Conservation (phyloP, 37 sponge, comb jelly and placozoan species). For the Axinella damicornis region DNA sequence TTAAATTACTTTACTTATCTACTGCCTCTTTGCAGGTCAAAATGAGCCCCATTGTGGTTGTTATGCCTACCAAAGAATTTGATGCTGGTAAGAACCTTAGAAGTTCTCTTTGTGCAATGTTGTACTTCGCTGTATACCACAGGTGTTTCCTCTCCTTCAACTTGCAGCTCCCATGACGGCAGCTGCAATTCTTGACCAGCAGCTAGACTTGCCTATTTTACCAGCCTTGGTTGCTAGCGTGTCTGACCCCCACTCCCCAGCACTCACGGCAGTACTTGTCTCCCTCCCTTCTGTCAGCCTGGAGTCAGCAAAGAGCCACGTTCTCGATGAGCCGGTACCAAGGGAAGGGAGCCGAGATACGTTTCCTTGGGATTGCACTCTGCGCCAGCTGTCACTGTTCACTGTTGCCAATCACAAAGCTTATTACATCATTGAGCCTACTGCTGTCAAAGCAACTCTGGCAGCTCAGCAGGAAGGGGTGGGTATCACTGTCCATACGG, state of each 20-base stretch:
- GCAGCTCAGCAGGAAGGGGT: slow-evolving; percentile 56
- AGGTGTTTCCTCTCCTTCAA: neutral
- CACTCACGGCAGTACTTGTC: slow-evolving; percentile 25
- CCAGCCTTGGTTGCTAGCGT: neutral
- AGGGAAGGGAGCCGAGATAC: slow-evolving; percentile 27
- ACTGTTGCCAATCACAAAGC: slow-evolving; percentile 8
- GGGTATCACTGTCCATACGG: slow-evolving; percentile 37
- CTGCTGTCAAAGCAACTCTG: slow-evolving; percentile 46
- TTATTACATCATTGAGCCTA: slow-evolving; percentile 47
- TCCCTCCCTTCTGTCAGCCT: slow-evolving; percentile 34
- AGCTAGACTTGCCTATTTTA: neutral
- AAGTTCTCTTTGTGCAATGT: too few species aligned
- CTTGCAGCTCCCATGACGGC: neutral
- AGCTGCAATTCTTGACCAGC: neutral
- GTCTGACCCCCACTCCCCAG: neutral
- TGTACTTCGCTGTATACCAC: too few species aligned
- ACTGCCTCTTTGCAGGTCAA: slow-evolving; percentile 9
- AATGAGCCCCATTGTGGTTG: slow-evolving; percentile 15
- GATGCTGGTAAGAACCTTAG: too few species aligned
- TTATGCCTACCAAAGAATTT: slow-evolving; percentile 3
- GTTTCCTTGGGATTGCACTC: slow-evolving; percentile 67
- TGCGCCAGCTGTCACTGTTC: slow-evolving; percentile 7
- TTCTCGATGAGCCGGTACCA: slow-evolving; percentile 59
- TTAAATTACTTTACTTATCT: too few species aligned
- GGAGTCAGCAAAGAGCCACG: slow-evolving; percentile 40